Evolutionary conservation across 2,113 vertebrate genomes (phyloP).

Genomic region (Oreotrochilus melanogaster): DNA sequence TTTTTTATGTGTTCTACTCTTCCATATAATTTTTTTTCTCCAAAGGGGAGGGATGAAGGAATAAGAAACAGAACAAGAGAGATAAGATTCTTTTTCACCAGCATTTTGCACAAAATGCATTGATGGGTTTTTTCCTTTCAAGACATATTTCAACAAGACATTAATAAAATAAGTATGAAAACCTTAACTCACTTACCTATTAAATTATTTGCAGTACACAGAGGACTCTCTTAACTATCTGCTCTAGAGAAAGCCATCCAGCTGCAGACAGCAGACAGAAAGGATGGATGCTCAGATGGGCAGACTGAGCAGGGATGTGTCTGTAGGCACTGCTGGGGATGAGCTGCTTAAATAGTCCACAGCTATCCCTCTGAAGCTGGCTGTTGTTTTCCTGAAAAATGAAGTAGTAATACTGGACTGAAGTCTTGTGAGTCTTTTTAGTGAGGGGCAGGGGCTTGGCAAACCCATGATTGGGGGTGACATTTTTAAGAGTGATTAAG

Average conservation of each 20-base stretch:
- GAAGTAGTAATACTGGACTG: background rate
- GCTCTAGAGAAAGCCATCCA: background rate
- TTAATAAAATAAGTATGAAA: background rate
- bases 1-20: background rate
- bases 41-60: background rate
- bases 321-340: background rate
- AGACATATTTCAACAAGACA: background rate
- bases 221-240: background rate
- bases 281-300: background rate
- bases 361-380: background rate
- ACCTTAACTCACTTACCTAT: background rate
- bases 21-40: background rate
- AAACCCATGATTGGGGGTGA: rapidly evolving
- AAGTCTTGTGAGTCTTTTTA: background rate
- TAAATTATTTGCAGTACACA: background rate
- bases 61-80: background rate
- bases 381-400: background rate
- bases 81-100: background rate
- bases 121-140: background rate
- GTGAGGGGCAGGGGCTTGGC: rapidly evolving
- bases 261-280: background rate
- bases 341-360: background rate
- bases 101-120: background rate
- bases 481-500: background rate
- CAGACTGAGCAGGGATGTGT: background rate